These are phyloP conservation scores for Callipepla californica DNA, from an alignment of 2,113 vertebrate species.

Conservation along the genomic window DNA sequence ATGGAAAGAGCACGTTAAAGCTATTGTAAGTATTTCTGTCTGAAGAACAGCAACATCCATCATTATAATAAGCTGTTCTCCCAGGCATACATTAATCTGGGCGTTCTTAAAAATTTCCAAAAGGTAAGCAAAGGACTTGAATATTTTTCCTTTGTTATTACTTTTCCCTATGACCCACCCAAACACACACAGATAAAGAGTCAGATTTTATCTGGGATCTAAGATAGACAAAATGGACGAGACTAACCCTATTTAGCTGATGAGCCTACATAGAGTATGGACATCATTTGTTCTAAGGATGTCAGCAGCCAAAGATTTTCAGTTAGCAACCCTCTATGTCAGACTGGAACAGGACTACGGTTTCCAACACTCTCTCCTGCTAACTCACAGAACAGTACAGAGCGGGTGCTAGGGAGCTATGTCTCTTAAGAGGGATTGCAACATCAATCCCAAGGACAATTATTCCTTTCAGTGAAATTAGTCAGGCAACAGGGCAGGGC, in stretches of 20 bases:
- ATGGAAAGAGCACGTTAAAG: not conserved
- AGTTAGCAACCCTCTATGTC: not conserved
- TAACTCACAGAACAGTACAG: not conserved
- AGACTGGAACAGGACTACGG: not conserved
- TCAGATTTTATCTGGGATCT: not conserved
- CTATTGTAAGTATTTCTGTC: not conserved
- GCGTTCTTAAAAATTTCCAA: not conserved
- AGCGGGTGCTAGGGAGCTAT: not conserved
- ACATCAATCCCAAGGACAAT: not conserved
- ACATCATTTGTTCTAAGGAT: not conserved
- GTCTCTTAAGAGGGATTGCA: not conserved
- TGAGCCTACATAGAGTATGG: not conserved
- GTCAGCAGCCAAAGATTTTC: not conserved
- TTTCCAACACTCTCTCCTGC: not conserved
- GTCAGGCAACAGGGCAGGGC: rapidly evolving
- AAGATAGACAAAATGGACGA: not conserved
- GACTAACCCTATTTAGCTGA: not conserved
- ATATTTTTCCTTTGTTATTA: not conserved
- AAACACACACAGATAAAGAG: not conserved
- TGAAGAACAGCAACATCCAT: not conserved
- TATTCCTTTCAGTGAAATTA: not conserved
- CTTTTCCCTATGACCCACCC: not conserved
- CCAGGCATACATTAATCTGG: not conserved
- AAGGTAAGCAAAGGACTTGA: not conserved
- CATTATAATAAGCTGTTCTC: not conserved